Percentiles rank a stretch among this genome's conserved stretches.
phyloP scores from a whole-genome alignment of 1,140 invertebrate genomes.

The Venustaconcha ellipsiformis region DNA sequence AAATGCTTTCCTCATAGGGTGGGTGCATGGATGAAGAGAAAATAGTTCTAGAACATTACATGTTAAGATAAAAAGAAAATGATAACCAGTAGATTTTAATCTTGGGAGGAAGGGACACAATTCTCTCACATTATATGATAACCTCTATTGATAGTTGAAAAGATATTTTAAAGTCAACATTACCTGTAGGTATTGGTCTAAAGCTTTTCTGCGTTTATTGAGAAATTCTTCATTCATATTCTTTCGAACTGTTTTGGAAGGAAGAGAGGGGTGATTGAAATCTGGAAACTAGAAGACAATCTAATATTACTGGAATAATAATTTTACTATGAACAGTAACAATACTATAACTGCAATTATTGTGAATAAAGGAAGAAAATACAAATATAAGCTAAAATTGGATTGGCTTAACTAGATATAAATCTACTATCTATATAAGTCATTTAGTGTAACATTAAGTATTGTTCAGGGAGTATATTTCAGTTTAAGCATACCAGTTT shows the following conservation, averaged over 20 bases:
- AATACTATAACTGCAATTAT: not conserved
- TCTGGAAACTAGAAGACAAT: slow-evolving; percentile 79
- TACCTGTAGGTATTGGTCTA: slow-evolving; percentile 85
- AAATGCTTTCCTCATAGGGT: too few relatives aligned
- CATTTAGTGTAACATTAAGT: not conserved
- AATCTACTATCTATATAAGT: not conserved
- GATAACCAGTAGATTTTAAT: too few relatives aligned
- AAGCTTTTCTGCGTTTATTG: slow-evolving; percentile 85
- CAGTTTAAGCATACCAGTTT: too few relatives aligned
- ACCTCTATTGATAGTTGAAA: not conserved
- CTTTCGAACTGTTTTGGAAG: slow-evolving; percentile 93
- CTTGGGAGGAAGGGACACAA: too few relatives aligned
- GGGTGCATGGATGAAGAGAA: too few relatives aligned
- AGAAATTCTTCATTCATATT: slow-evolving; percentile 90
- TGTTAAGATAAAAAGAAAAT: too few relatives aligned
- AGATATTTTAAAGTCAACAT: not conserved
- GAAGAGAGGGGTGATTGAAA: slow-evolving; percentile 84
- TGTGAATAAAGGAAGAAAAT: not conserved
- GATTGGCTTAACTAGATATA: not conserved
- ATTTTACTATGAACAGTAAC: too few relatives aligned
- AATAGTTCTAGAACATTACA: too few relatives aligned
- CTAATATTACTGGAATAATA: not conserved
- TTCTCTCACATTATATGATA: not conserved
- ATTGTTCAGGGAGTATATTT: not conserved
- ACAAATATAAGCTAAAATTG: not conserved